phyloP scores from a whole-genome alignment of 2,113 vertebrate species.

The Cercopithecus mona region DNA sequence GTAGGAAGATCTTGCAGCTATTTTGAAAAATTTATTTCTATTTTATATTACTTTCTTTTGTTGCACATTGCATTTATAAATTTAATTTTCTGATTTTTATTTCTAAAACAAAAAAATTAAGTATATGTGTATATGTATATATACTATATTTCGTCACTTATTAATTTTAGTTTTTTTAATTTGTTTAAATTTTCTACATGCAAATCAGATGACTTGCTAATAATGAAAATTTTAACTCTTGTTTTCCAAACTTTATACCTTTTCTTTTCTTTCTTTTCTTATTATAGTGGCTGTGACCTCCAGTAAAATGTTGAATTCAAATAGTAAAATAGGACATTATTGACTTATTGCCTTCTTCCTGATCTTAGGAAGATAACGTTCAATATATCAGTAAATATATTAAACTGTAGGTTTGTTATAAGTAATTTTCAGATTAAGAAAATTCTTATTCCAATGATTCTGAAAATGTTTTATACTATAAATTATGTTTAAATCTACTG shows the following conservation, averaged over 20 bases:
- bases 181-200: not conserved
- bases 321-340: not conserved
- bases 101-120: not conserved
- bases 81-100: not conserved
- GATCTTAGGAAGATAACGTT: not conserved
- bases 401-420: not conserved
- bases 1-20: not conserved
- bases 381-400: not conserved
- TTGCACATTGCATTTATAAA: not conserved
- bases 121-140: not conserved
- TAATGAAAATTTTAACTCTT: not conserved
- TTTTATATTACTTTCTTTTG: not conserved
- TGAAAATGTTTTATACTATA: not conserved
- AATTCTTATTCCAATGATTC: not conserved
- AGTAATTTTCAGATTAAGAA: not conserved
- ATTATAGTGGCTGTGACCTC: not conserved
- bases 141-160: not conserved
- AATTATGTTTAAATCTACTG: not conserved
- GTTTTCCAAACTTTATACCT: not conserved
- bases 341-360: not conserved
- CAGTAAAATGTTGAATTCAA: not conserved
- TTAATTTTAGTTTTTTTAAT: not conserved
- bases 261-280: not conserved
- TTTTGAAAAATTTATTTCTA: not conserved
- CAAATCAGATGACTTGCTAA: not conserved